Conservation (phyloP, 2,113 vertebrate genomes). For the Macrotis lagotis region DNA sequence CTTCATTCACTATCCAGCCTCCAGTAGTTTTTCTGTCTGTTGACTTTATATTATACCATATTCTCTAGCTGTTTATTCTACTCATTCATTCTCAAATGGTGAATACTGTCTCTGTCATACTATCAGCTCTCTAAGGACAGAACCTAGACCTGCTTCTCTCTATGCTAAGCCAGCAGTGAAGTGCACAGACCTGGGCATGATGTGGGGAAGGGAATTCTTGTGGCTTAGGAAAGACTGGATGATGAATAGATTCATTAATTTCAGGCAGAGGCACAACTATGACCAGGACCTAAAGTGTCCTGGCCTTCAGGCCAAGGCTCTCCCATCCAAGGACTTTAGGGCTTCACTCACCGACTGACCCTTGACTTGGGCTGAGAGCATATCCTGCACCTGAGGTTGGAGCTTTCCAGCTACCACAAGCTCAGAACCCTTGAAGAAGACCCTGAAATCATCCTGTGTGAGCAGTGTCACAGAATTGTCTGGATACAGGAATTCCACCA, state of each 20-base stretch:
- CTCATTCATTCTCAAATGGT: neutral
- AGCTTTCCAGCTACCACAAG: conserved; percentile 91
- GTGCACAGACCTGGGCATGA: neutral
- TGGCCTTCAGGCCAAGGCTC: neutral
- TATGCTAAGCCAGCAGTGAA: neutral
- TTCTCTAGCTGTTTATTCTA: neutral
- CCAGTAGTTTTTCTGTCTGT: neutral
- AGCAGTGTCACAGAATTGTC: conserved; percentile 83
- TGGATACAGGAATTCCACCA: conserved; percentile 89
- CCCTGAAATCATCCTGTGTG: conserved; percentile 86
- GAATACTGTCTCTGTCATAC: neutral
- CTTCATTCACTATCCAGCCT: neutral
- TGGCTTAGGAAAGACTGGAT: neutral
- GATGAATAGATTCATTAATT: neutral
- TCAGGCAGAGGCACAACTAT: neutral
- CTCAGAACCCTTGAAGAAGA: conserved; percentile 92
- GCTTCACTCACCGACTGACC: conserved; percentile 86
- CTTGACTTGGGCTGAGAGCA: conserved; percentile 86
- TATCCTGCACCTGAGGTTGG: conserved; percentile 79
- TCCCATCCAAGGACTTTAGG: neutral
- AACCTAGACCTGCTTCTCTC: neutral
- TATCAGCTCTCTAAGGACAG: neutral
- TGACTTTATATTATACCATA: neutral
- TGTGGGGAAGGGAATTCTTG: neutral
- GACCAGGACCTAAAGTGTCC: neutral